Base-by-base conservation (phyloP, 2,113 vertebrate species). In the Archilochus colubris region DNA sequence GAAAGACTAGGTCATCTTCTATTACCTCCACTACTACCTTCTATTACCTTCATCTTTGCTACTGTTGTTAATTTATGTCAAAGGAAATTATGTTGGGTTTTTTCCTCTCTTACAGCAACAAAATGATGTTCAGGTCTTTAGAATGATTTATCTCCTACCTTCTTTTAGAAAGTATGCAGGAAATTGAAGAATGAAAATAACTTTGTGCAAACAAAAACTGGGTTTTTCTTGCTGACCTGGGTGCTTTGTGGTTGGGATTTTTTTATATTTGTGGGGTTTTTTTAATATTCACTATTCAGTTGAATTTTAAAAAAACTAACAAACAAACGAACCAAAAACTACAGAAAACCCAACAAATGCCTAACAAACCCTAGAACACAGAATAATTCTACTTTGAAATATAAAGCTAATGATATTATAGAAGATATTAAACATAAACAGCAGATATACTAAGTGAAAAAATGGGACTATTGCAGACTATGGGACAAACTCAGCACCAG, bases 131-230 rank as follows among this genome's bases (percentile, higher is more conserved):
- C 46, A 38, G 14, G 16, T 44, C 40, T 14, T 88, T 72, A 88
- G 69, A 91, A 89, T 46, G 72, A 61, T 23, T 68, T 64, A 55
- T 48, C 31, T 93, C 83, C 12, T 30, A 48, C 19, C 9, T 77
- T 86, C 27, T 84, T 68, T 68, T 48, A 72, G 69, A 68, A 94
- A 86, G 46, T 10, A 82, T 30, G 18, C 16, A 68, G 57, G 61
- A 95, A 90, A 83, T 21, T 78, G 73, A 88, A 93, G 89, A 85
- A 82, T 69, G 8, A 73, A 86, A 92, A 79, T 24, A 79, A 66
- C 44, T 59, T 84, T 50, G 23, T 64, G 57, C 61, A 54, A 88
- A 83, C 4, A 59, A 72, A 72, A 14, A 0, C 0, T 3, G 31
- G 9, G 21, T 88, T 82, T 61, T 3, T 85, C 84, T 88, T 55